Conservation (phyloP, 1,140 invertebrate species). For the Nixonia krombeini region DNA sequence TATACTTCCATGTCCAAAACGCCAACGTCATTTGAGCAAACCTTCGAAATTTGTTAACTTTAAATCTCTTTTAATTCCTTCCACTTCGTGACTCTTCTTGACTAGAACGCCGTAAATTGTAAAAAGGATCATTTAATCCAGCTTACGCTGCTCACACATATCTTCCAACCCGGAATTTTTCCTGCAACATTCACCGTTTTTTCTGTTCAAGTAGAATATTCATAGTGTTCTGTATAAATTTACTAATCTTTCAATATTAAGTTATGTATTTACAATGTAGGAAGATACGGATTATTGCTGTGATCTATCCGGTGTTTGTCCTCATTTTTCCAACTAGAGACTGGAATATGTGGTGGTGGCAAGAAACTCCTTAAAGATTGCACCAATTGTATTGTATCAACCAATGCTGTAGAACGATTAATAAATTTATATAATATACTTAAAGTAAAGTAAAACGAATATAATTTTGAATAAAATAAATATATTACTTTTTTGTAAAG, state of each 20-base stretch:
- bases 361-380: constrained; percentile 86
- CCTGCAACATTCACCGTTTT: constrained; percentile 46
- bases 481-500: constrained; percentile 85
- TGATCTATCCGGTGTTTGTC: constrained; percentile 79
- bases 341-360: constrained; percentile 87
- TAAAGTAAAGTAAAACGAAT: constrained; percentile 3
- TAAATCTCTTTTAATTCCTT: constrained; percentile 52
- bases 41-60: constrained; percentile 50
- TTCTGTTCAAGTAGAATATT: too few relatives aligned
- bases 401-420: constrained; percentile 74
- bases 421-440: constrained; percentile 1
- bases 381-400: constrained; percentile 88
- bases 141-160: constrained; percentile 60
- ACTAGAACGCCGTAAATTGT: constrained; percentile 65
- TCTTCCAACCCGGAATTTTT: constrained; percentile 58
- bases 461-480: too few relatives aligned
- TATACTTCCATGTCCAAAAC: constrained; percentile 65
- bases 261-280: constrained; percentile 63
- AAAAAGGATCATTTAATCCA: constrained; percentile 54
- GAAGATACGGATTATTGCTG: constrained; percentile 59
- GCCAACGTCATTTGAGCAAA: constrained; percentile 68
- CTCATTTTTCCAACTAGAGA: constrained; percentile 90
- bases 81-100: constrained; percentile 62
- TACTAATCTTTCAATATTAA: too few relatives aligned
- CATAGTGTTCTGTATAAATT: too few relatives aligned